phyloP scores from a whole-genome alignment of 2,113 vertebrate genomes.

The Monopterus albus region DNA sequence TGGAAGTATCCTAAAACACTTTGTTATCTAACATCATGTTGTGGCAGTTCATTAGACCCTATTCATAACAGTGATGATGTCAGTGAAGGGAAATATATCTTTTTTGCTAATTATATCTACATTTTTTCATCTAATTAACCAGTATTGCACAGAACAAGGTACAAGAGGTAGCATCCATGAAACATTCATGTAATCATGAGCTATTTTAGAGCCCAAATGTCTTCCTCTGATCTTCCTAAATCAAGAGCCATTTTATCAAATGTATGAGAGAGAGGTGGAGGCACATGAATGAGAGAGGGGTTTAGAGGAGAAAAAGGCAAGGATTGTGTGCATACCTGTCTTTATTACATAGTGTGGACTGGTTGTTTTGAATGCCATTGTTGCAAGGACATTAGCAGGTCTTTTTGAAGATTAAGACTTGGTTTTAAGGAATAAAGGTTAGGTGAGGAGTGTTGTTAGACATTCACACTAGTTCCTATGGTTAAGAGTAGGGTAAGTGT shows the following conservation, averaged over 20 bases:
- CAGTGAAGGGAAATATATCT: constrained; percentile 4
- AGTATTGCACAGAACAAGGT: constrained; percentile 8
- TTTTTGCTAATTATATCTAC: constrained; percentile 13
- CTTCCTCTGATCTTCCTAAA: constrained; percentile 68
- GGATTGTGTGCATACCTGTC: constrained; percentile 16
- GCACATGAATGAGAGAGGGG: constrained; percentile 54
- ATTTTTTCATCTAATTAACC: constrained; percentile 3
- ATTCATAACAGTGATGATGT: constrained; percentile 1
- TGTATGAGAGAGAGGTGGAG: constrained; percentile 47
- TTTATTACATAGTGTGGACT: too few species aligned
- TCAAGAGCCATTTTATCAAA: constrained; percentile 75
- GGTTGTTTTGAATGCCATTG: too few species aligned
- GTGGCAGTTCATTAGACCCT: constrained; percentile 2
- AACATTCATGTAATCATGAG: constrained; percentile 62
- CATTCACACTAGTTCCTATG: too few species aligned
- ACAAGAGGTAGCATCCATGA: constrained; percentile 38
- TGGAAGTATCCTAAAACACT: neutral
- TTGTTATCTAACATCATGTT: neutral
- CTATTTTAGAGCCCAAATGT: constrained; percentile 72
- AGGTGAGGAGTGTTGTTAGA: too few species aligned
- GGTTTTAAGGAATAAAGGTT: too few species aligned
- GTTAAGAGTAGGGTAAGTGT: too few species aligned
- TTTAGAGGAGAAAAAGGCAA: constrained; percentile 61
- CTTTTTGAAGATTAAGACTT: too few species aligned
- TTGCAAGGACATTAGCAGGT: too few species aligned